Evolutionary conservation across 2,797 vertebrate species (phyloP).

Genomic region (Crenichthys baileyi): DNA sequence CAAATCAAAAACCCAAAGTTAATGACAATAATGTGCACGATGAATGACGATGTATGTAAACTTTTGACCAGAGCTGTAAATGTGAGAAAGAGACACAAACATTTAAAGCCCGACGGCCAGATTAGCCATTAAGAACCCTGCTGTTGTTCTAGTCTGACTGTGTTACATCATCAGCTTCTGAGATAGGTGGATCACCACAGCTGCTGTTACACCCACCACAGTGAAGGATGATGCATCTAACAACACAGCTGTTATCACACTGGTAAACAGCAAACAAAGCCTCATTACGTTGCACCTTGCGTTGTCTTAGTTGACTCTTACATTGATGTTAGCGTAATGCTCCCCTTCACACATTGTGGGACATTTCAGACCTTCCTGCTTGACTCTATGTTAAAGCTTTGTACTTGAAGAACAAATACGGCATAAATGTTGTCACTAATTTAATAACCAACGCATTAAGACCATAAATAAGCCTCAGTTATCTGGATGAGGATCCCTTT

Average conservation of each 20-base stretch:
- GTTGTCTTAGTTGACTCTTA: constrained; percentile 20
- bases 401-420: not conserved
- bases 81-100: not conserved
- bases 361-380: not conserved
- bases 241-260: constrained; percentile 45
- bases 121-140: not conserved
- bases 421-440: not conserved
- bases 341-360: not conserved
- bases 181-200: not conserved
- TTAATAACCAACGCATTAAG: not conserved
- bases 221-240: constrained; percentile 15
- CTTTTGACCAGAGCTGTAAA: no score
- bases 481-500: not conserved
- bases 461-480: not conserved
- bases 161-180: not conserved
- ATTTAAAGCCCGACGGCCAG: not conserved
- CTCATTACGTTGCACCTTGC: constrained; percentile 13
- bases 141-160: not conserved
- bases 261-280: constrained; percentile 38
- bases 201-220: not conserved
- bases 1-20: not conserved
- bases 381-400: not conserved
- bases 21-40: not conserved
- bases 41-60: no score
- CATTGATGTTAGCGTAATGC: constrained; percentile 3